Base-by-base conservation (phyloP, 2,888 invertebrate genomes). In the Scaeva pyrastri region DNA sequence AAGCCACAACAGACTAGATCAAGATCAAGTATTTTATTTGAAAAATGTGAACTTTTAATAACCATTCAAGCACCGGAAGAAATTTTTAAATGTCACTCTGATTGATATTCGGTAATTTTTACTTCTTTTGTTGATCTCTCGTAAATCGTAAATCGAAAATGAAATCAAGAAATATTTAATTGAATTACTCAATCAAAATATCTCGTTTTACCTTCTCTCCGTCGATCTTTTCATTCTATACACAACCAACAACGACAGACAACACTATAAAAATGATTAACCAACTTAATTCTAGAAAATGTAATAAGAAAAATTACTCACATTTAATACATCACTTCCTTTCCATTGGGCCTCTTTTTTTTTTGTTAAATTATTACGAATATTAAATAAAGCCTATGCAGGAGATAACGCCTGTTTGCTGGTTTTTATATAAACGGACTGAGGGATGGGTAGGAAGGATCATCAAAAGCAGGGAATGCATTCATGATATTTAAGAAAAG, bases 241-340 rank as follows among this genome's bases (percentile, higher is more conserved):
- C 21, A 23, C 36, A 36, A 19, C 1, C 31, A 31, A 52, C 56
- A 26, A 39, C 60, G 21, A 72, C 43, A 16, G 16, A 26, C 31
- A 31, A 31, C 5, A 62, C 36, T 48, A 21, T 60, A 55, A 19
- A 76, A 58, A 62, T 71, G 56, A 71, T 76, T 70, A 62, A 68
- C 73, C 39, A 73, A 74, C 62, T 64, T 55, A 64, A 48, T 58
- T 56, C 73, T 45, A 31, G 43, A 14, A 36, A 16, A 76, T 39
- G 68, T 43, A 66, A 71, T 52, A 64, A 73, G 60, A 78, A 62
- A 52, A 78, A 78, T 48, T 39, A 41, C 73, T 12, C 79, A 84
- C 70, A 73, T 68, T 83, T 70, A 83, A 74, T 78, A 50, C 75
- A 52, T 62, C 66, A 80, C 75, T 80, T 79, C 84, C 80, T 84